Base-by-base conservation (phyloP, 2,113 vertebrate genomes). In the Euleptes europaea region DNA sequence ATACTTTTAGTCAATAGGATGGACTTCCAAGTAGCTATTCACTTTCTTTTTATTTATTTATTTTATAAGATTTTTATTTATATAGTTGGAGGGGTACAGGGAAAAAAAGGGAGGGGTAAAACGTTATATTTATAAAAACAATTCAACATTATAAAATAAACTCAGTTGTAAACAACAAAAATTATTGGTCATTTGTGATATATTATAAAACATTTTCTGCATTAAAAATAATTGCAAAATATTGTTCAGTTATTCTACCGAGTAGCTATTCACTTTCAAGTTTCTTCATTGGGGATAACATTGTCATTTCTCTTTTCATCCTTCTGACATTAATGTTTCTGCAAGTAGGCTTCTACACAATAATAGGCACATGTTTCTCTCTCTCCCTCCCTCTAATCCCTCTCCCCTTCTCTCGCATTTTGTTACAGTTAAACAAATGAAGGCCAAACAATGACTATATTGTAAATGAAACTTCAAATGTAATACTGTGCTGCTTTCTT, bases 271-370 rank as follows among this genome's bases (percentile, higher is more conserved):
- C 70, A 35, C 49, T 92, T 91, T 90, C 19, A 57, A 78, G 15
- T 78, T 92, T 92, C 74, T 88, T 91, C 60, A 74, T 0, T 77
- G 72, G 17, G n/a, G 54, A 11, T 75, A 70, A 88, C 86, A 82
- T 14, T 78, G 23, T 54, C 28, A 75, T 65, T 40, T 82, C 13
- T 72, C 21, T 73, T 85, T 74, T 84, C 54, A 74, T 66, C 69
- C 57, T 23, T 1, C 9, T 49, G 17, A 60, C 76, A 28, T 90
- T 88, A 66, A 89, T 88, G 84, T 88, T 79, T 44, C 6, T 14
- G 3, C 77, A 49, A 90, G 83, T 85, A 89, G 38, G 2, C 76
- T 86, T 88, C 14, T n/a, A 83, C 23, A 75, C 57, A 88, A 15
- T 82, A 84, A 76, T 83, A 79, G 79, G 78, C 57, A 38, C 17